Evolutionary conservation across 1,140 invertebrate genomes (phyloP).

Genomic region (Drosophila kurseongensis): DNA sequence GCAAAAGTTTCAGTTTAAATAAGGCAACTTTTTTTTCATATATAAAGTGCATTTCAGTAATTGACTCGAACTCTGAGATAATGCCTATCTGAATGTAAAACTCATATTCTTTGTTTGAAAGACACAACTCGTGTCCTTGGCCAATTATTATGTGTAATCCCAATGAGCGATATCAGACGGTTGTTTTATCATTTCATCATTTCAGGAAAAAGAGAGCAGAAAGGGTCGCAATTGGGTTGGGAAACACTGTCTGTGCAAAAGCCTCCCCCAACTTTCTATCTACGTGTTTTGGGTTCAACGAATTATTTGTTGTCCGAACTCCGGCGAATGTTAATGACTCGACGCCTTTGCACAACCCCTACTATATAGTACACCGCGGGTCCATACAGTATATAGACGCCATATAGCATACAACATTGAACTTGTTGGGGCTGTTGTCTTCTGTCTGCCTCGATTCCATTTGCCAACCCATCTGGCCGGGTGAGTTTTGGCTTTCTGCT

Average conservation of each 20-base stretch:
- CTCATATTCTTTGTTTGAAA: slow-evolving; percentile 11
- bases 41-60: slow-evolving; percentile 1
- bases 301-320: slow-evolving; percentile 40
- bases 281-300: slow-evolving; percentile 27
- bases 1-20: neutral
- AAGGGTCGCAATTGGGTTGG: neutral
- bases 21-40: neutral
- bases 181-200: slow-evolving; percentile 17
- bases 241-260: neutral
- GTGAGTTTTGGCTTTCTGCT: slow-evolving; percentile 29
- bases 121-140: slow-evolving; percentile 25
- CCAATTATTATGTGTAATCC: slow-evolving; percentile 16
- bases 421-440: slow-evolving; percentile 22
- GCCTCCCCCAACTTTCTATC: slow-evolving; percentile 17
- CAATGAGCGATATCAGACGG: neutral
- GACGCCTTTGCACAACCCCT: slow-evolving; percentile 28
- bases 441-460: slow-evolving; percentile 18
- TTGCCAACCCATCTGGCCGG: slow-evolving; percentile 42
- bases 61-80: slow-evolving; percentile 6
- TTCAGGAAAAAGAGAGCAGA: neutral
- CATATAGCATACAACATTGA: slow-evolving; percentile 22
- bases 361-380: too few species aligned
- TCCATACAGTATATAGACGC: slow-evolving; percentile 9
- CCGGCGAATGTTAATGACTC: slow-evolving; percentile 37
- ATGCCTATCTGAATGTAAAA: slow-evolving; percentile 1